Base-by-base conservation (phyloP, 2,113 vertebrate species). In the Indicator maculatus region DNA sequence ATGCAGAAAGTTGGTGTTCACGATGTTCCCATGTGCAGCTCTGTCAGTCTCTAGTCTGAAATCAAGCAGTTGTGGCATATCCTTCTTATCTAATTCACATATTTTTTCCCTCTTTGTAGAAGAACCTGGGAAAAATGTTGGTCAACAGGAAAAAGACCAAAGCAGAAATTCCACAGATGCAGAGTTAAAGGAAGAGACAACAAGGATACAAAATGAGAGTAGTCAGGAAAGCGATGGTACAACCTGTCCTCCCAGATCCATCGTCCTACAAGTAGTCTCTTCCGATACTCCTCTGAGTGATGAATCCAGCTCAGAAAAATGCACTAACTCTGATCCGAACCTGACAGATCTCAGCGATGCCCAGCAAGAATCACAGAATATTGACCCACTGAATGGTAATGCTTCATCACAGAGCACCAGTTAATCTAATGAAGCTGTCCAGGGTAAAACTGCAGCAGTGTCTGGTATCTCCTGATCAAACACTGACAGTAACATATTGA, bases 91-190 rank as follows among this genome's bases (percentile, higher is more conserved):
- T 96, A 97, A 97, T 96, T 96, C 79, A 79, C 70, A 26, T 94
- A 93, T 97, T 96, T 95, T 96, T 96, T 97, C 63, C 83, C 93
- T 95, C 87, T 95, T 85, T 90, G 89, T 93, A 97, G 94, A 96
- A 96, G 80, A 97, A 96, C 86, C 88, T 95, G 79, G 70, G 83
- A 95, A 72, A 88, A 94, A 38, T 80, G 81, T 82, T 91, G 93
- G 39, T 83, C 69, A 94, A 96, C 92, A 77, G 70, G 78, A 96
- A 93, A 93, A 69, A 93, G 78, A 95, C 63, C 80, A 95, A 92
- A 88, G 75, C 91, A 90, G 90, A 91, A 94, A 84, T 85, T 92
- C 73, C 89, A 77, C 64, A 92, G 92, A 94, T 59, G 61, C 90
- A 59, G 81, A 78, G 53, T 90, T 93, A 88, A 75, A 89, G 87